Evolutionary conservation across 1,140 invertebrate species (phyloP), one percentile per base, ranked within the genome.

Genomic region (Saccostrea glomerata): DNA sequence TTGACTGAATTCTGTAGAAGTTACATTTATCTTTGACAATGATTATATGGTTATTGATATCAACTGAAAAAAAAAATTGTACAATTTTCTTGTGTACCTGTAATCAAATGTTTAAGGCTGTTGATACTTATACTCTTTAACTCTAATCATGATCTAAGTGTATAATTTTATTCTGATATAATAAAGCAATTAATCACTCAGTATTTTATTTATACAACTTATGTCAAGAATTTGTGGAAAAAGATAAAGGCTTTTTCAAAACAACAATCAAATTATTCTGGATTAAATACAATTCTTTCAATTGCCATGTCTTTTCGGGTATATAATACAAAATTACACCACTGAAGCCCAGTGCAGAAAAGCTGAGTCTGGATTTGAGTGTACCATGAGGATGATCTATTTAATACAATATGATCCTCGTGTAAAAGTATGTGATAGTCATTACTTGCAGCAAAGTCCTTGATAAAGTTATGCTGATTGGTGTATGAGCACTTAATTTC

Each of bases 301-400:
- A 85, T 63, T 63, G 56, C 9, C 36, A 85, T 56, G 13, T 47
- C 60, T 86, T 86, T 86, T 40, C 40, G 60, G 30, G 85, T 86
- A 47, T 70, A 86, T 20, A 86, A 77, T 47, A 86, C 63, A 86
- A 86, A 86, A 77, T 70, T 47, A 77, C 85, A 86, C 40, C 85
- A 86, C 30, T 60, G 66, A 40, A 70, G 66, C 6, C 86, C 40
- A 20, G 85, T 73, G 40, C 23, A 60, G 70, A 66, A 66, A 13
- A 86, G 25, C 36, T 86, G 84, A 23, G 85, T 73, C 70, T 73
- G 63, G 13, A 86, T 86, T 54, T 86, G 85, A 47, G 63, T 54
- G 36, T 73, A 86, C 85, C 47, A 9, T 47, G 47, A 47, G 47
- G 47, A 47, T 47, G 47, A 47, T 47, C 47, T 47, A 47, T 47